Conservation (phyloP, 2,797 vertebrate genomes). For the Furcifer pardalis region DNA sequence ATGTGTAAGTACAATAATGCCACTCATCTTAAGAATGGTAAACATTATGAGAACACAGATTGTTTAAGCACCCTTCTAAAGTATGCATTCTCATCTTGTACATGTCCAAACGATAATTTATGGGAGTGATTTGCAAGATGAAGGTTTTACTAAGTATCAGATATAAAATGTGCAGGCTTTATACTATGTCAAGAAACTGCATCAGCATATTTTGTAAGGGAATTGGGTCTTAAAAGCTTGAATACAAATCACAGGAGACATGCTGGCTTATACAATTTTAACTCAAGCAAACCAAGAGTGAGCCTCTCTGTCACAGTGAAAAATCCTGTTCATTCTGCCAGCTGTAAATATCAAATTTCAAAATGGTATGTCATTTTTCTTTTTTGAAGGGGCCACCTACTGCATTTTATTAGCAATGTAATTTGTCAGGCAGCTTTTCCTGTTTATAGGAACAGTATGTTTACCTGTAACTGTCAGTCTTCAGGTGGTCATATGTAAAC, state of each 20-base stretch:
- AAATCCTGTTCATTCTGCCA: constrained; percentile 34
- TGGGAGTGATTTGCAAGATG: constrained; percentile 35
- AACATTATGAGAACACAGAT: constrained; percentile 1
- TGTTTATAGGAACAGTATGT: neutral
- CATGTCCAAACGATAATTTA: constrained; percentile 37
- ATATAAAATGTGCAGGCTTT: constrained; percentile 43
- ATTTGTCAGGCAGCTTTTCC: neutral
- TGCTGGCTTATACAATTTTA: constrained; percentile 41
- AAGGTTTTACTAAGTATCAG: constrained; percentile 52
- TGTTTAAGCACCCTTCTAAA: neutral
- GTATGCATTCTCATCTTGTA: constrained; percentile 32
- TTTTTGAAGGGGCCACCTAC: constrained; percentile 3
- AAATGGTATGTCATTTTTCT: constrained; percentile 31
- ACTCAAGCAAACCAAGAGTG: constrained; percentile 43
- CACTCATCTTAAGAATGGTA: neutral
- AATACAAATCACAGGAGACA: constrained; percentile 37
- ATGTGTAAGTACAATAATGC: neutral
- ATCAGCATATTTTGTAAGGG: constrained; percentile 48
- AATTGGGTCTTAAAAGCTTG: constrained; percentile 53
- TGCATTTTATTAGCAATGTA: constrained; percentile 32
- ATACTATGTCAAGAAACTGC: constrained; percentile 18
- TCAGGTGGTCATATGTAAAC: too few relatives aligned
- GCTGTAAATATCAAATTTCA: constrained; percentile 38
- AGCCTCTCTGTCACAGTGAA: constrained; percentile 34
- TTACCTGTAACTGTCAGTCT: neutral